These are phyloP conservation scores for Amblyopsis hoosieri DNA, from an alignment of 2,797 vertebrate genomes.

Conservation along the genomic window DNA sequence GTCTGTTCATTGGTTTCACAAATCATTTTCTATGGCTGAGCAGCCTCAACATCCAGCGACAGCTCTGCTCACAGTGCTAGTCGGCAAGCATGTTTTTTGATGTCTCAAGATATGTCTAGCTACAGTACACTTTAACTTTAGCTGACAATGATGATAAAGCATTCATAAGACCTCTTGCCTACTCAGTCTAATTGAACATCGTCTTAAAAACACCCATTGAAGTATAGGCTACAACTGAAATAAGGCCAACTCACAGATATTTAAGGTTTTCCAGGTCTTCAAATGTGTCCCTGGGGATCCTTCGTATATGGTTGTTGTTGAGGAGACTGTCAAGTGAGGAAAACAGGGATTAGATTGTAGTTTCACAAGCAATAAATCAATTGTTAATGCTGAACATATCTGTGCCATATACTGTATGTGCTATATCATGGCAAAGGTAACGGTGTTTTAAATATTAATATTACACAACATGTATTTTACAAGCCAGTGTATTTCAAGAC, in stretches of 20 bases:
- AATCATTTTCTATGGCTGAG: constrained; percentile 24
- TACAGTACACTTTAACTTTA: neutral
- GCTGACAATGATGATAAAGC: constrained; percentile 9
- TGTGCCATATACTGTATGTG: too few species aligned
- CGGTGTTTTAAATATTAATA: constrained; percentile 5
- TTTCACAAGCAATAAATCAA: neutral
- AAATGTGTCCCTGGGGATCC: constrained; percentile 89
- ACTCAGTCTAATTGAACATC: constrained; percentile 8
- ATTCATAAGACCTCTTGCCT: neutral
- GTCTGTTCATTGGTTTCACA: constrained; percentile 15
- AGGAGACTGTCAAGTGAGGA: constrained; percentile 83
- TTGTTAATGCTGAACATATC: neutral
- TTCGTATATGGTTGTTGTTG: constrained; percentile 97
- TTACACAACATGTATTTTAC: constrained; percentile 1
- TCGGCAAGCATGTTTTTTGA: neutral
- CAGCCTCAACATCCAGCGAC: constrained; percentile 16
- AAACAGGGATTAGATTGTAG: constrained; percentile 21
- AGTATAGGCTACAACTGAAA: constrained; percentile 12
- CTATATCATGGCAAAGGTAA: neutral
- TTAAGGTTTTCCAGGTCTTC: constrained; percentile 98
- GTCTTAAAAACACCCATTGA: constrained; percentile 10
- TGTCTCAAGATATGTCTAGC: neutral
- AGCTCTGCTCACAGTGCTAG: constrained; percentile 1
- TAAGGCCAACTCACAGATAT: constrained; percentile 91
- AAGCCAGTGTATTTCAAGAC: neutral